A percentile compares a stretch with the other conserved stretches of the same genome.
phyloP scores from a whole-genome alignment of 2,888 invertebrate species.

The Drosophila nigricruria region DNA sequence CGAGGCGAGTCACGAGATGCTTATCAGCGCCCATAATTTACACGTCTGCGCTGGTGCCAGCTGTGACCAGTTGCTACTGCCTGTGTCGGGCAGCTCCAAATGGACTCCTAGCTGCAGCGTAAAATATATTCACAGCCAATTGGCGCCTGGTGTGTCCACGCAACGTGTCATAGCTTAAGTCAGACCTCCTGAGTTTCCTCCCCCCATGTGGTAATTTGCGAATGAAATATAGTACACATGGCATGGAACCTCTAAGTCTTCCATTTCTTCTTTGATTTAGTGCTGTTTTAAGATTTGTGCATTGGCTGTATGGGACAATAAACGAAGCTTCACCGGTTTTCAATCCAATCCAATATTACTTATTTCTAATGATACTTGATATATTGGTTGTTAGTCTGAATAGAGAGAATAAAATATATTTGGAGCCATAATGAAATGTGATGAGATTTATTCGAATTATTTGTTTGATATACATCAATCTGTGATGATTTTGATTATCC shows the following conservation, averaged over 20 bases:
- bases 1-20: conserved; percentile 49
- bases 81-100: conserved; percentile 7
- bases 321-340: neutral
- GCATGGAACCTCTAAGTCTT: neutral
- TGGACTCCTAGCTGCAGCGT: conserved; percentile 27
- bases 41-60: conserved; percentile 70
- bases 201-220: conserved; percentile 47
- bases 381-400: neutral
- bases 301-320: neutral
- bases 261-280: conserved; percentile 1
- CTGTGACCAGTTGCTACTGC: conserved; percentile 53
- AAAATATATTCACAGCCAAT: conserved; percentile 46
- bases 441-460: no score
- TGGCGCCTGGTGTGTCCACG: conserved; percentile 76
- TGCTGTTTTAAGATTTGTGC: neutral
- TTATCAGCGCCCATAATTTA: conserved; percentile 79
- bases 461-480: no score
- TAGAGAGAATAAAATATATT: no score
- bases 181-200: conserved; percentile 13
- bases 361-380: neutral
- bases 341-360: no score
- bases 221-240: conserved; percentile 29
- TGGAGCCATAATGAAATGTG: no score
- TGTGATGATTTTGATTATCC: no score
- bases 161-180: conserved; percentile 28